A percentile compares a stretch with the other conserved stretches of the same genome.
Conservation (phyloP, 2,113 vertebrate genomes). For the Apteryx mantelli region DNA sequence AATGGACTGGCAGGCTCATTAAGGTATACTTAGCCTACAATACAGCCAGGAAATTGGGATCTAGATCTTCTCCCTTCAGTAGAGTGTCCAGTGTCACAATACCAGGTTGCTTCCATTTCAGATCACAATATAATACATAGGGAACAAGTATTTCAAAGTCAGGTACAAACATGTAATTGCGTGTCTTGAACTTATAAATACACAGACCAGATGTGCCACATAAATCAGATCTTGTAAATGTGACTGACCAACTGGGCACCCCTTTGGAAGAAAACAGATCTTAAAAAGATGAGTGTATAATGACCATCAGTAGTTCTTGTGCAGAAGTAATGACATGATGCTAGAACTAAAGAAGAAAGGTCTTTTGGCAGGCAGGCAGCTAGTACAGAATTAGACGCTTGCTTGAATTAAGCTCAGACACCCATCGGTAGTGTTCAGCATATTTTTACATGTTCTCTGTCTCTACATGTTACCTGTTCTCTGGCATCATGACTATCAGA, state of each 20-base stretch:
- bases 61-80: neutral
- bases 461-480: neutral
- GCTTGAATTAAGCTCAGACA: neutral
- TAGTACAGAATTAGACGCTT: neutral
- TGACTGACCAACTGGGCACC: neutral
- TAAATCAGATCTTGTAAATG: neutral
- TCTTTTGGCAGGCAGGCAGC: neutral
- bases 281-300: neutral
- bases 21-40: neutral
- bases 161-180: neutral
- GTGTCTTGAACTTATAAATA: neutral
- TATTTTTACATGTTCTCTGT: neutral
- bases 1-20: neutral
- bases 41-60: neutral
- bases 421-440: neutral
- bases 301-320: rapidly evolving
- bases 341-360: neutral
- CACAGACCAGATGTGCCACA: neutral
- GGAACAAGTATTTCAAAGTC: neutral
- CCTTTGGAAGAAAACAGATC: neutral
- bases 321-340: neutral
- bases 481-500: neutral
- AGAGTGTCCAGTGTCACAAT: neutral
- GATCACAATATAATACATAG: neutral
- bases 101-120: neutral